phyloP scores from a whole-genome alignment of 64 coral and sea anemone genomes.

The Montipora foliosa region DNA sequence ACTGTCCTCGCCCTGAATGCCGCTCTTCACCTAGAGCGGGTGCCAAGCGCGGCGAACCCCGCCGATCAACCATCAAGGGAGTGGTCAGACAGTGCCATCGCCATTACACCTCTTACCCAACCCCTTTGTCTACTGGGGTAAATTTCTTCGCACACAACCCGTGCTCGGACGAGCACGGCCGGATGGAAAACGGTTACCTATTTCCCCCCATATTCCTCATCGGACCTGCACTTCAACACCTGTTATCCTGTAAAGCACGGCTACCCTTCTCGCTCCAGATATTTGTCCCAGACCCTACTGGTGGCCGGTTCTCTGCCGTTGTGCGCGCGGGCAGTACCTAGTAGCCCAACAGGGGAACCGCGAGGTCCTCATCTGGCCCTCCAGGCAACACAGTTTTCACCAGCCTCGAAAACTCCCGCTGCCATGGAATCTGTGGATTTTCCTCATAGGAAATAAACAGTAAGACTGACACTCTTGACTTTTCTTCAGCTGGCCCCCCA shows the following conservation, averaged over 20 bases:
- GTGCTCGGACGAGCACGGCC: neutral
- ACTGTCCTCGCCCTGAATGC: neutral
- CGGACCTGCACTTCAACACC: neutral
- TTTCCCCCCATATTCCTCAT: slow-evolving; percentile 16
- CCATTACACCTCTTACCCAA: neutral
- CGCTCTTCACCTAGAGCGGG: neutral
- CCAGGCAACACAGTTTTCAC: neutral
- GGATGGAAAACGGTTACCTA: neutral
- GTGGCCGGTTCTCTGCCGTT: neutral
- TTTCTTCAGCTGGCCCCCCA: neutral
- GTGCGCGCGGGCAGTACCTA: neutral
- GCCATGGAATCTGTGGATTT: neutral
- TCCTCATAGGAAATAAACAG: neutral
- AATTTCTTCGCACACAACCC: slow-evolving; percentile 58
- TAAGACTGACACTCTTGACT: neutral
- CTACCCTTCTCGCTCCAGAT: neutral
- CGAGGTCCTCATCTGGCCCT: neutral
- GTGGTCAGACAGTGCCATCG: neutral
- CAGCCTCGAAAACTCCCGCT: neutral
- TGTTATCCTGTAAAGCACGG: neutral
- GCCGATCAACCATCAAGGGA: slow-evolving; percentile 19
- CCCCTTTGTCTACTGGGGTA: neutral
- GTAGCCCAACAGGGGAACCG: neutral
- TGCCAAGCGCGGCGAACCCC: neutral
- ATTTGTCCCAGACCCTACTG: slow-evolving; percentile 15